Base-by-base conservation (phyloP, 2,888 invertebrate species). In the Leucania comma region DNA sequence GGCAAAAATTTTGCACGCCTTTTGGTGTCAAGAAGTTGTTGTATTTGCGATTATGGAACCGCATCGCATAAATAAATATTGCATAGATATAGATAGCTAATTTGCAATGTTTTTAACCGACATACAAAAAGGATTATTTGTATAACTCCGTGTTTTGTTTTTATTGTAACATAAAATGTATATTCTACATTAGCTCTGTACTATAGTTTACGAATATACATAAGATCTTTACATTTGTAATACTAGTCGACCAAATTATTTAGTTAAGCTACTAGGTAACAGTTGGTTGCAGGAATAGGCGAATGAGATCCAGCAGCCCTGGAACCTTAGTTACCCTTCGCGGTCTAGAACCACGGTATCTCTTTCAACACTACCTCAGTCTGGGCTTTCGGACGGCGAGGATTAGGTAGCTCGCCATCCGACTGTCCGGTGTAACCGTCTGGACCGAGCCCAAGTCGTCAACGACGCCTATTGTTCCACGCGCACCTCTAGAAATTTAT, bases 141-240 rank as follows among this genome's bases (percentile, higher is more conserved):
- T 32, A 24, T 24, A 48, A 63, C 32, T 24, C 4, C 14, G 10
- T 53, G 51, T 68, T 46, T 50, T 46, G 32, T 54, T 68, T 26
- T 67, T 53, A 22, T 53, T 67, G 4, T 26, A 42, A 68, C 42
- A 42, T 29, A 24, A 46, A 35, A 32, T 6, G 29, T 53, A 32
- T 22, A 32, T 61, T 32, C 5, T 50, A 35, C 17, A 62, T 62
- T 24, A 35, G 38, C 20, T 58, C 35, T 58, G 17, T 58, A 59
- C 24, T 22, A 22, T 35, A 57, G 22, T 35, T 22, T 57, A 62
- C n/a, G 10, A 32, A 62, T 24, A 35, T 20, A 35, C 4, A 24
- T 10, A 17, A 22, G 61, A 35, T 51, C 38, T 62, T 51, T 35
- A 62, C 3, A 29, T 29, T 5, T 12, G 12, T 42, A 3, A n/a